phyloP scores from a whole-genome alignment of 2,797 vertebrate genomes.

The Pempheris klunzingeri region DNA sequence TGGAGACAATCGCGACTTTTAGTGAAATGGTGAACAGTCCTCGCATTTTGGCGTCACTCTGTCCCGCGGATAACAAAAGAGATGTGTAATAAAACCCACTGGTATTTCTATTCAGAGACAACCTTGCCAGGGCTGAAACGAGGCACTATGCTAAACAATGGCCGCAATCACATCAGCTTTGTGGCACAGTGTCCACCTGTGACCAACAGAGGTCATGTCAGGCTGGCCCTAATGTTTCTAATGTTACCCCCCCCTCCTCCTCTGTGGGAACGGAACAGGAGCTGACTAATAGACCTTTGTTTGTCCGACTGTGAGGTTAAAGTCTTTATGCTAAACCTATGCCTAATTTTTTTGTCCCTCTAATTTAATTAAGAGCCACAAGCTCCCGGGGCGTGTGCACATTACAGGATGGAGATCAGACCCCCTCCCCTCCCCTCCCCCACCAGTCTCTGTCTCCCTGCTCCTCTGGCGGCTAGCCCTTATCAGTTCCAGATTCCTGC shows the following conservation, averaged over 20 bases:
- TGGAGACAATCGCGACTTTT: slow-evolving; percentile 42
- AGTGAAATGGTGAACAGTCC: slow-evolving; percentile 36
- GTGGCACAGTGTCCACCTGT: slow-evolving; percentile 50
- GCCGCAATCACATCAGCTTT: slow-evolving; percentile 39
- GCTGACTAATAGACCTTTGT: slow-evolving; percentile 61
- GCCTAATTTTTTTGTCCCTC: slow-evolving; percentile 48
- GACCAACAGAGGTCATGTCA: slow-evolving; percentile 48
- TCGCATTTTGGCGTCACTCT: slow-evolving; percentile 39
- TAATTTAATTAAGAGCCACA: slow-evolving; percentile 78
- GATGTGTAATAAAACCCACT: slow-evolving; percentile 43
- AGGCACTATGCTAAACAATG: slow-evolving; percentile 40
- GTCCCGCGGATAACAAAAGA: slow-evolving; percentile 45
- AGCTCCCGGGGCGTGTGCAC: slow-evolving; percentile 56
- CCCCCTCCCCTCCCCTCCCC: neutral
- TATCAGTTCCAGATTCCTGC: slow-evolving; percentile 70
- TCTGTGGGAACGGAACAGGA: slow-evolving; percentile 45
- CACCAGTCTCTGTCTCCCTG: slow-evolving; percentile 32
- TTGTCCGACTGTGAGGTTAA: slow-evolving; percentile 64
- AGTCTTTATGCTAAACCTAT: slow-evolving; percentile 66
- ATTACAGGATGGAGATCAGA: slow-evolving; percentile 67
- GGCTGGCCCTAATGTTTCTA: slow-evolving; percentile 46
- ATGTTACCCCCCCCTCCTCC: slow-evolving; percentile 19
- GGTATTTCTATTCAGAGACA: slow-evolving; percentile 39
- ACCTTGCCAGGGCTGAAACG: slow-evolving; percentile 20
- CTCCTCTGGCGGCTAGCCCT: slow-evolving; percentile 61